Evolutionary conservation across 2,888 invertebrate species (phyloP).

Genomic region (Unio delphinus): DNA sequence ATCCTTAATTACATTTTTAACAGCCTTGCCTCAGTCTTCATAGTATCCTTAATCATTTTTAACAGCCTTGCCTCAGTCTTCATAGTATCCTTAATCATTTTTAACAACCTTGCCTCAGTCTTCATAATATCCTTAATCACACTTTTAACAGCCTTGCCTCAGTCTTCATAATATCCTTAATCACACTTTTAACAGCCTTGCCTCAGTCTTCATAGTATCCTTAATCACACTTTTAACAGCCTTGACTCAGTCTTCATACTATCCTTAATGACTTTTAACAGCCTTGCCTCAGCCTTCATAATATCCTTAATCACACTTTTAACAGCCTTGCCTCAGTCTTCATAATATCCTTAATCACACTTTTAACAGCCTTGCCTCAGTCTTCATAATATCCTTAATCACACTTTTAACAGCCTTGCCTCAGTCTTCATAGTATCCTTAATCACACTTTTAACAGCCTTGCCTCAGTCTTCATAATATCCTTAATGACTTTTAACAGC

Average conservation of each 20-base stretch:
- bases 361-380: background rate
- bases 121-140: background rate
- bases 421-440: background rate
- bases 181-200: background rate
- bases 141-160: background rate
- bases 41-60: too few species aligned
- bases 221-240: background rate
- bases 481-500: background rate
- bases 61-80: too few species aligned
- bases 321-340: background rate
- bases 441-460: background rate
- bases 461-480: background rate
- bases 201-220: background rate
- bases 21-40: too few species aligned
- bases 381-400: background rate
- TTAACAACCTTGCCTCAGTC: background rate
- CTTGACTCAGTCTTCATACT: background rate
- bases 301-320: background rate
- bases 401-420: background rate
- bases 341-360: background rate
- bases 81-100: too few species aligned
- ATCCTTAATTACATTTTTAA: too few species aligned
- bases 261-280: background rate
- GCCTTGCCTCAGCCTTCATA: background rate
- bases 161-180: background rate